phyloP scores from a whole-genome alignment of 2,797 vertebrate species.

The Botia kubotai region DNA sequence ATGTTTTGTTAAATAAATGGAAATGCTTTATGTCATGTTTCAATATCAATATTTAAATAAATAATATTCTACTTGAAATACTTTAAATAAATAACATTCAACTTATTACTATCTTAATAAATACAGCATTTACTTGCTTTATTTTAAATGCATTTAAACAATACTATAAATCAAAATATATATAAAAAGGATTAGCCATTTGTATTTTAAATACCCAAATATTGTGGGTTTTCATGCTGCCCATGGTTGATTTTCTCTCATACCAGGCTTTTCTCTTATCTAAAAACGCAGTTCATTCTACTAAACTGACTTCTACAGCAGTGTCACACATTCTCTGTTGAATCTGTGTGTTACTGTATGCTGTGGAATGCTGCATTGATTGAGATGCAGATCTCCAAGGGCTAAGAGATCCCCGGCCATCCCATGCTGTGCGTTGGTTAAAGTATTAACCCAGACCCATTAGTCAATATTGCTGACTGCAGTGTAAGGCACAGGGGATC shows the following conservation, averaged over 20 bases:
- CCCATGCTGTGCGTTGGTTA: constrained; percentile 68
- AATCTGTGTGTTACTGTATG: constrained; percentile 45
- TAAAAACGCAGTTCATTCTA: not conserved
- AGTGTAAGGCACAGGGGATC: constrained; percentile 81
- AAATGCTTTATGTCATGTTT: not conserved
- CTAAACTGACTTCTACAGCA: not conserved
- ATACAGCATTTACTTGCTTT: too few relatives aligned
- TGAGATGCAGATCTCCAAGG: constrained; percentile 58
- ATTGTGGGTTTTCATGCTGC: too few relatives aligned
- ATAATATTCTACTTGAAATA: too few relatives aligned
- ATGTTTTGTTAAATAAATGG: not conserved
- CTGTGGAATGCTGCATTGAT: constrained; percentile 55
- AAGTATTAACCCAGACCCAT: constrained; percentile 81
- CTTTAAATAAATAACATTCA: too few relatives aligned
- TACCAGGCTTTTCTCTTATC: too few relatives aligned
- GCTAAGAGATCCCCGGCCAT: constrained; percentile 36
- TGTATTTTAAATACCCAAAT: not conserved
- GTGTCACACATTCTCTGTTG: not conserved
- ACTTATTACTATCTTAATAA: too few relatives aligned
- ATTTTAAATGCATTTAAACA: too few relatives aligned
- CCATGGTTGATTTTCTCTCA: too few relatives aligned
- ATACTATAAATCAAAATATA: not conserved
- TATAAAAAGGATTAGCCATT: not conserved
- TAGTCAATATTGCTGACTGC: constrained; percentile 85
- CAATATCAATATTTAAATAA: too few relatives aligned